phyloP scores from a whole-genome alignment of 2,113 vertebrate genomes.

The Microtus richardsoni region DNA sequence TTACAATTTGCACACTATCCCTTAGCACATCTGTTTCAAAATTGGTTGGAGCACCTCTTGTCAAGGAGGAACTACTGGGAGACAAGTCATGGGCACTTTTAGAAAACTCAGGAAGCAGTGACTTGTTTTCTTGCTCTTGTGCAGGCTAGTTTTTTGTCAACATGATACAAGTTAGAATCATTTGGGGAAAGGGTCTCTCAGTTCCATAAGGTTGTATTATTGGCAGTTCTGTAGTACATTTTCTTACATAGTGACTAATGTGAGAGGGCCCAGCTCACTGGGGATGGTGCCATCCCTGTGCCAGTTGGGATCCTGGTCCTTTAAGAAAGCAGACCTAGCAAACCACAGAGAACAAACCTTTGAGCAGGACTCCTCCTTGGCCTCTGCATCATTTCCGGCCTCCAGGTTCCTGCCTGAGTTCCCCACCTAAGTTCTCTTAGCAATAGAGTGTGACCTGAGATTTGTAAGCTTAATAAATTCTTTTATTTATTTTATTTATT shows the following conservation, averaged over 20 bases:
- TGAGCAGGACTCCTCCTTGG: neutral
- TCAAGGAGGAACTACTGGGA: neutral
- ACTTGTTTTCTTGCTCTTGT: conserved; percentile 32
- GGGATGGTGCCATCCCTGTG: neutral
- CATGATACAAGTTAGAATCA: neutral
- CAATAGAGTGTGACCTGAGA: neutral
- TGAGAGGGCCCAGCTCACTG: too few relatives aligned
- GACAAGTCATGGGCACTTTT: neutral
- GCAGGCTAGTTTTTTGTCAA: neutral
- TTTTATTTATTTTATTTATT: too few relatives aligned
- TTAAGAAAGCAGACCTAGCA: neutral
- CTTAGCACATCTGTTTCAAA: conserved; percentile 50
- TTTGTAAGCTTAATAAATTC: neutral
- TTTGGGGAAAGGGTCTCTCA: neutral
- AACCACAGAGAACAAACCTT: neutral
- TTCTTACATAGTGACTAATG: neutral
- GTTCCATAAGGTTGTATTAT: neutral
- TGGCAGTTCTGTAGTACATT: neutral
- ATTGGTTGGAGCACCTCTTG: conserved; percentile 31
- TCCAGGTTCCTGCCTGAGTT: neutral
- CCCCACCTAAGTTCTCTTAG: neutral
- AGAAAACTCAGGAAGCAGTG: neutral
- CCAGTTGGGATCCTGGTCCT: neutral
- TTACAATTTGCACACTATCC: neutral
- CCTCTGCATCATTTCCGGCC: neutral